phyloP scores from a whole-genome alignment of 2,113 vertebrate species.

The Varanus salvator region DNA sequence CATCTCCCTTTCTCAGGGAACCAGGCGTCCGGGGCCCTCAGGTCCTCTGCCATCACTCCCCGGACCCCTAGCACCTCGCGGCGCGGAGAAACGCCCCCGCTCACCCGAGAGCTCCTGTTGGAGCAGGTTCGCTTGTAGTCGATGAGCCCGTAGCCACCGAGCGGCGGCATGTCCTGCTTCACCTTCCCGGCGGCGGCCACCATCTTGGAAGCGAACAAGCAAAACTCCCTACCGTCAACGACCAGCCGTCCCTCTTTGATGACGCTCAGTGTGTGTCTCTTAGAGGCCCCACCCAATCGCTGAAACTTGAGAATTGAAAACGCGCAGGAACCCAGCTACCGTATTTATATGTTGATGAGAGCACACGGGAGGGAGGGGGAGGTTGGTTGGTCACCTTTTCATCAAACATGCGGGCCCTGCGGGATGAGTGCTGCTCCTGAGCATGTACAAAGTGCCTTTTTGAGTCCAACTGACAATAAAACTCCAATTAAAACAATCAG shows the following conservation, averaged over 20 bases:
- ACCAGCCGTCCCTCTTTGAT: neutral
- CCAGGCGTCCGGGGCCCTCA: neutral
- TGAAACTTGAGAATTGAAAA: neutral
- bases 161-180: slow-evolving; percentile 95
- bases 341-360: neutral
- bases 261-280: no score
- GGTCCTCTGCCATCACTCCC: no score
- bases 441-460: no score
- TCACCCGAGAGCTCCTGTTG: slow-evolving; percentile 87
- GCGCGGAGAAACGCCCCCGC: no score
- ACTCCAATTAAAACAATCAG: no score
- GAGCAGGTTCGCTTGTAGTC: slow-evolving; percentile 89
- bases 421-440: neutral
- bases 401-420: no score
- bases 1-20: neutral
- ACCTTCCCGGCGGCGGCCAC: slow-evolving; percentile 84
- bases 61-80: no score
- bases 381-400: no score
- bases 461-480: no score
- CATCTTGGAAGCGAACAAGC: slow-evolving; percentile 80
- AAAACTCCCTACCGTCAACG: no score
- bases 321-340: neutral
- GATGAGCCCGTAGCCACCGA: slow-evolving; percentile 86
- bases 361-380: no score
- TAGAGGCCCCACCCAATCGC: no score